Base-by-base conservation (phyloP, 2,888 invertebrate genomes). In the Ornithoptera priamus region DNA sequence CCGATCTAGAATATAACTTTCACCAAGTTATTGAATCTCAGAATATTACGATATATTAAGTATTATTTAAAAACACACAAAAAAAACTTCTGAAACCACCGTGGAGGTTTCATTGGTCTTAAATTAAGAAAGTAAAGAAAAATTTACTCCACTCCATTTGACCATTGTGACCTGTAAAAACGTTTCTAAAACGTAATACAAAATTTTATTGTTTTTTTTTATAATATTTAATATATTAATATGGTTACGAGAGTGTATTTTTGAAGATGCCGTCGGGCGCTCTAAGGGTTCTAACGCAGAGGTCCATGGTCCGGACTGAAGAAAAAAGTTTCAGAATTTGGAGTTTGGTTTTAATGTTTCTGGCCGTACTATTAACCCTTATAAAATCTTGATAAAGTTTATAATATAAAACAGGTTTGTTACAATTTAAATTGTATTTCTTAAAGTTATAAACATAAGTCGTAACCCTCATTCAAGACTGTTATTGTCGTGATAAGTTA, bases 381-480 rank as follows among this genome's bases (percentile, higher is more conserved):
- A 15, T 46, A 46, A 46, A 15, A 46, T 53, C 53, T n/a, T 7
- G n/a, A n/a, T 7, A 0, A 50, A 18, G 15, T 5, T 2, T 50
- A 1, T 17, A 53, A 53, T 12, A 53, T n/a, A 53, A 53, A 53
- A 22, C 5, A n/a, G 6, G n/a, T 46, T 46, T 12, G 15, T 53
- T 18, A n/a, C n/a, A n/a, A 6, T 18, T 18, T 53, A n/a, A 53
- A 53, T n/a, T n/a, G 8, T 15, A 50, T 50, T 18, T 15, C 17
- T 15, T 50, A 50, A 50, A 50, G 15, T 50, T 50, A 5, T 18
- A 50, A 15, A 50, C 50, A 50, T 15, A 18, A 50, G n/a, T 53
- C 53, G n/a, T 67, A 67, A 56, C 15, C 58, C 17, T 62, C 6
- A 46, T 58, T n/a, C 58, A 62, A 62, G 46, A 53, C 64, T 68